Conservation (phyloP, 2,888 invertebrate species). For the Lasioglossum calceatum region DNA sequence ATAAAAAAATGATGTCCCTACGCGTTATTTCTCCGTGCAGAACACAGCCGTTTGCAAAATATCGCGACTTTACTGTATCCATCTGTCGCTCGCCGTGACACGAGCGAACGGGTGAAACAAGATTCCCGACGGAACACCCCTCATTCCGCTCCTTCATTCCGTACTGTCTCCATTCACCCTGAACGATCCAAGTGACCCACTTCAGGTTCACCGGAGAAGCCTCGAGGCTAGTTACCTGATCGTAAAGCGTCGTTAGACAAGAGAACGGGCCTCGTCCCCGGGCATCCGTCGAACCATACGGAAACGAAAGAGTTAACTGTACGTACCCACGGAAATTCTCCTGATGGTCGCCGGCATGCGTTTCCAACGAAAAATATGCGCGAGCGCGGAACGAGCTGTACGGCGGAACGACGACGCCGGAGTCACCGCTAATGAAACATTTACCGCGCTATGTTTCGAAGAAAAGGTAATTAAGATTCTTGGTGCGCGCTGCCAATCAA, state of each 20-base stretch:
- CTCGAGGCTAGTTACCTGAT: constrained; percentile 23
- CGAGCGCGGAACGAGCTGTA: neutral
- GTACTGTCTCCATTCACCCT: constrained; percentile 9
- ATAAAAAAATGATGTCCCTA: too few species aligned
- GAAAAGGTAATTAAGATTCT: constrained; percentile 44
- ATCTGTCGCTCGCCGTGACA: neutral
- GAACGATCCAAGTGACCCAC: constrained; percentile 49
- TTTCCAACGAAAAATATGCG: constrained; percentile 17
- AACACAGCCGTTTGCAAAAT: too few species aligned
- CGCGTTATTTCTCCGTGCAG: too few species aligned
- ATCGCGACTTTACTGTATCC: neutral
- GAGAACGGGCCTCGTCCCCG: constrained; percentile 19
- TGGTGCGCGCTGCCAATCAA: constrained; percentile 33
- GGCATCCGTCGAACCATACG: constrained; percentile 27
- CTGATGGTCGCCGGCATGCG: constrained; percentile 1
- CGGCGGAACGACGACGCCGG: constrained; percentile 6
- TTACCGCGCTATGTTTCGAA: constrained; percentile 28
- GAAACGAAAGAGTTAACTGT: constrained; percentile 53
- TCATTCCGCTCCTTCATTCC: neutral
- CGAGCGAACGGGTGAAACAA: neutral
- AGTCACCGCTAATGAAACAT: constrained; percentile 39
- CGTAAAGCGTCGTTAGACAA: constrained; percentile 24
- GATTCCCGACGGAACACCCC: constrained; percentile 11
- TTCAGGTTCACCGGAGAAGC: constrained; percentile 29
- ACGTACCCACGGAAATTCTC: constrained; percentile 14